phyloP scores from a whole-genome alignment of 1,140 invertebrate genomes.

The Platyura marginata region DNA sequence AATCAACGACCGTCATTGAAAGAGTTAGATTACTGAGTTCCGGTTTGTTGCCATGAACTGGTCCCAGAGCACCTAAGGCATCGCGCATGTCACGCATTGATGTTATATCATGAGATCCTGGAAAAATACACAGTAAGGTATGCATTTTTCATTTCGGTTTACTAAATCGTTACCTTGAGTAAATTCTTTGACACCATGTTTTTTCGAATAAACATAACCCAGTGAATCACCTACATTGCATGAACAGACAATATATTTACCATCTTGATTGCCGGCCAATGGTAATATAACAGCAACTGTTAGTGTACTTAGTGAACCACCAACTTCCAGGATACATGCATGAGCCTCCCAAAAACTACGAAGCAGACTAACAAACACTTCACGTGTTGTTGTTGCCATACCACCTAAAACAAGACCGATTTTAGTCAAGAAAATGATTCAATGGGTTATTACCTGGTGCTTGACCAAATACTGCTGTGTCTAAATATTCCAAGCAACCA shows the following conservation, averaged over 20 bases:
- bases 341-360: conserved; percentile 77
- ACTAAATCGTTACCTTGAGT: conserved; percentile 36
- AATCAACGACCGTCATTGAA: conserved; percentile 67
- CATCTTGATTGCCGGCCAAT: conserved; percentile 13
- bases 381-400: conserved; percentile 24
- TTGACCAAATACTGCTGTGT: conserved; percentile 48
- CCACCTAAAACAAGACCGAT: conserved; percentile 9
- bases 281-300: conserved; percentile 63
- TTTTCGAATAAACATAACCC: conserved; percentile 70
- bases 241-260: conserved; percentile 61
- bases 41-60: conserved; percentile 73
- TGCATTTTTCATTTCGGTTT: too few species aligned
- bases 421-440: conserved; percentile 5
- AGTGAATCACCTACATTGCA: conserved; percentile 85
- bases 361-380: conserved; percentile 62
- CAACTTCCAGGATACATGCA: conserved; percentile 67
- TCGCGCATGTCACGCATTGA: conserved; percentile 82
- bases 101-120: conserved; percentile 75
- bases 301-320: conserved; percentile 73
- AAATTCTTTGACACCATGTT: conserved; percentile 51
- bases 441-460: conserved; percentile 10
- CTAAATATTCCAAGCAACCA: conserved; percentile 71
- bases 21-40: conserved; percentile 83
- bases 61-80: conserved; percentile 74
- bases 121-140: too few species aligned